These are phyloP conservation scores for Parnassius smintheus DNA, from an alignment of 2,888 invertebrate species.

Conservation along the genomic window DNA sequence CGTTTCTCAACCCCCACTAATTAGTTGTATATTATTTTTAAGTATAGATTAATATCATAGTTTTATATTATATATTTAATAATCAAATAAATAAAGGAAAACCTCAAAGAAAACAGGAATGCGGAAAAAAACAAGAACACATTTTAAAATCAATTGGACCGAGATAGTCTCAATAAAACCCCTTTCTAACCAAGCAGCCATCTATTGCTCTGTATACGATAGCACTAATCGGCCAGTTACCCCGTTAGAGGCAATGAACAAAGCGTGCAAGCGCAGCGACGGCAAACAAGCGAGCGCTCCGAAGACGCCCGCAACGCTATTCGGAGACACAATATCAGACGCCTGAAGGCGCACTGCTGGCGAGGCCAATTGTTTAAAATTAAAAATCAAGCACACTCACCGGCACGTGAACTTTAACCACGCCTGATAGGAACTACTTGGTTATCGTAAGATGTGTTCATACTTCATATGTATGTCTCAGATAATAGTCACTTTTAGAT, in stretches of 20 bases:
- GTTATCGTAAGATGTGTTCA: background rate
- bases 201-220: background rate
- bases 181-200: background rate
- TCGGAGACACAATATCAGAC: conserved; percentile 23
- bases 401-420: too few relatives aligned
- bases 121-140: background rate
- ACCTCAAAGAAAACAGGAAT: background rate
- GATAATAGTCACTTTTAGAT: too few relatives aligned
- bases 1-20: too few relatives aligned
- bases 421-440: conserved; percentile 8
- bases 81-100: background rate
- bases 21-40: too few relatives aligned
- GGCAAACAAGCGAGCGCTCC: conserved; percentile 11
- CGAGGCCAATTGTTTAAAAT: conserved; percentile 27
- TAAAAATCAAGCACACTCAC: too few relatives aligned
- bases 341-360: conserved; percentile 17
- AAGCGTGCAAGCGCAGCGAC: conserved; percentile 6
- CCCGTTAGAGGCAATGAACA: conserved; percentile 2
- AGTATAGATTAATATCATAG: too few relatives aligned
- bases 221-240: background rate
- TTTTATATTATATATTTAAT: background rate
- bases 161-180: background rate
- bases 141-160: background rate
- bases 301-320: conserved; percentile 18
- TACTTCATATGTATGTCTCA: background rate